Percentiles rank a stretch among this genome's conserved stretches.
Conservation (phyloP, 2,888 invertebrate species). For the Acrobeloides nanus region DNA sequence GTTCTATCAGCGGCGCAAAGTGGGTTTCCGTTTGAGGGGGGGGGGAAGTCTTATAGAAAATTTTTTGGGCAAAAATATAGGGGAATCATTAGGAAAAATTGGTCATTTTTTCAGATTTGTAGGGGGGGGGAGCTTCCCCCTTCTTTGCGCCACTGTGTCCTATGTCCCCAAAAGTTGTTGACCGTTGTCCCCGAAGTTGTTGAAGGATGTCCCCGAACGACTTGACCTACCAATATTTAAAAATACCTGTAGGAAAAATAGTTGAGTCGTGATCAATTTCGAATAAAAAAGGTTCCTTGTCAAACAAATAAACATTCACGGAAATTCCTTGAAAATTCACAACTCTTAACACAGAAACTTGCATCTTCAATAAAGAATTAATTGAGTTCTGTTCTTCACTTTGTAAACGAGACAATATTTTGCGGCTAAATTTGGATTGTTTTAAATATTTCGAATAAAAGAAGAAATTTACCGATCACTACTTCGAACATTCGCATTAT, state of each 20-base stretch:
- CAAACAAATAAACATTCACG: conserved; percentile 37
- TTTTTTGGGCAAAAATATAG: too few relatives aligned
- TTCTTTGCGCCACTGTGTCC: too few relatives aligned
- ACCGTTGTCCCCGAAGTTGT: too few relatives aligned
- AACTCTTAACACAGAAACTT: not conserved
- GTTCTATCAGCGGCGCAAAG: too few relatives aligned
- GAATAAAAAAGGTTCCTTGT: conserved; percentile 39
- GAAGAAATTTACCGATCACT: conserved; percentile 49
- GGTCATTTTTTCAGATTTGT: too few relatives aligned
- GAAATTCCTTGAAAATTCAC: conserved; percentile 11
- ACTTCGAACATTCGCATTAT: conserved; percentile 38
- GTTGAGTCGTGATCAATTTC: conserved; percentile 26
- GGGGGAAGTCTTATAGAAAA: too few relatives aligned
- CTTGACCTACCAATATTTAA: too few relatives aligned
- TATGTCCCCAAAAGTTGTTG: too few relatives aligned
- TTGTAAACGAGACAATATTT: conserved; percentile 1
- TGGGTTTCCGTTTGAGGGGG: too few relatives aligned
- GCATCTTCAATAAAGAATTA: not conserved
- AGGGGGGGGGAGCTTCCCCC: too few relatives aligned
- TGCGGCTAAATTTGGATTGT: conserved; percentile 4
- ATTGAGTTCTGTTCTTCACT: not conserved
- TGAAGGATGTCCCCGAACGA: too few relatives aligned
- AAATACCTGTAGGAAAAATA: conserved; percentile 33
- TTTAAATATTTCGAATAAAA: conserved; percentile 1
- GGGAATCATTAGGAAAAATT: too few relatives aligned